A percentile compares a stretch with the other conserved stretches of the same genome.
Conservation (phyloP, 35 echinoderm and acorn worm species). For the Heliocidaris tuberculata region DNA sequence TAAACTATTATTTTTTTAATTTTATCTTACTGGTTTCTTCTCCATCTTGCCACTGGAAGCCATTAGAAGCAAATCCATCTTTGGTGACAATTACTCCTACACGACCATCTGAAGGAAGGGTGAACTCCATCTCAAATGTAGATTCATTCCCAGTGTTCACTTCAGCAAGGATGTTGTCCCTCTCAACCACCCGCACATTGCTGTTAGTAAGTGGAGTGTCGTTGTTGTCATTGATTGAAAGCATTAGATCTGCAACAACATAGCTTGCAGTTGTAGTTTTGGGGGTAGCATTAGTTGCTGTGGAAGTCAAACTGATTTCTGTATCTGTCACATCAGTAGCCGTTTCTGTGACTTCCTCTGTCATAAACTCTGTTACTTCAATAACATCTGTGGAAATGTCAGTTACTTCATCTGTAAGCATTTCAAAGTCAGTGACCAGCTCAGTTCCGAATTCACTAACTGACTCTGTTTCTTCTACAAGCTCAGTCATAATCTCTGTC, state of each 20-base stretch:
- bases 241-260: neutral
- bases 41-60: constrained; percentile 17
- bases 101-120: neutral
- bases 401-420: neutral
- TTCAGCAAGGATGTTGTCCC: neutral
- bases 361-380: too few species aligned
- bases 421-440: neutral
- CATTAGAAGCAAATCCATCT: neutral
- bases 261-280: neutral
- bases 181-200: neutral
- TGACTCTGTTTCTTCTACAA: neutral
- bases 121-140: neutral
- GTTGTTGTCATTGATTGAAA: neutral
- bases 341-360: too few species aligned
- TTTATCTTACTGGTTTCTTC: constrained; percentile 17
- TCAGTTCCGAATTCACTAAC: neutral
- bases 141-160: neutral
- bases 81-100: neutral
- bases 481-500: neutral
- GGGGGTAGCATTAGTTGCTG: neutral
- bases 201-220: neutral
- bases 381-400: neutral
- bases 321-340: too few species aligned
- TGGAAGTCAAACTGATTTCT: neutral
- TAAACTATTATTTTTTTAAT: neutral